These are phyloP conservation scores for Gymnarchus niloticus DNA, from an alignment of 2,113 vertebrate genomes.

Conservation along the genomic window DNA sequence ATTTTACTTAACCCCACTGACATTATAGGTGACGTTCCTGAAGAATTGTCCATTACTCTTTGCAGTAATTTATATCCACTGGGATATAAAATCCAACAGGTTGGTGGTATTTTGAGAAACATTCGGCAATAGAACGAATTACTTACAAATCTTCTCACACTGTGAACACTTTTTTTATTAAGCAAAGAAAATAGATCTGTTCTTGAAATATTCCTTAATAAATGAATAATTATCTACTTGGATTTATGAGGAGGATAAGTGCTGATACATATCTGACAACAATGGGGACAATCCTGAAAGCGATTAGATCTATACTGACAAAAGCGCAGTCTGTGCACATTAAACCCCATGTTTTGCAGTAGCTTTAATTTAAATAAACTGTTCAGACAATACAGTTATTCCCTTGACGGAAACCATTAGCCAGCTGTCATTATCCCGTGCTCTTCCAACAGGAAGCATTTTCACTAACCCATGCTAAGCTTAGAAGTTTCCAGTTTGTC, in stretches of 20 bases:
- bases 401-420: neutral
- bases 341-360: neutral
- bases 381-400: neutral
- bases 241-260: neutral
- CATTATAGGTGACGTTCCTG: neutral
- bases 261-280: neutral
- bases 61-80: neutral
- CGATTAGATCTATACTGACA: neutral
- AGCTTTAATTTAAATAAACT: neutral
- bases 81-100: neutral
- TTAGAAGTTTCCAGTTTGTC: neutral
- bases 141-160: neutral
- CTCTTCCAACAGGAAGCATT: slow-evolving; percentile 9
- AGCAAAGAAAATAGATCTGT: neutral
- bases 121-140: neutral
- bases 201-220: neutral
- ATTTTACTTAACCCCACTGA: neutral
- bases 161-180: neutral
- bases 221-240: neutral
- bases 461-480: neutral
- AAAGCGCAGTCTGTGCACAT: neutral
- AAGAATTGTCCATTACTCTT: neutral
- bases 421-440: slow-evolving; percentile 1
- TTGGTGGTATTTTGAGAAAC: neutral
- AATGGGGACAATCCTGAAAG: neutral